phyloP scores from a whole-genome alignment of 2,113 vertebrate species.

The Rafetus swinhoei region DNA sequence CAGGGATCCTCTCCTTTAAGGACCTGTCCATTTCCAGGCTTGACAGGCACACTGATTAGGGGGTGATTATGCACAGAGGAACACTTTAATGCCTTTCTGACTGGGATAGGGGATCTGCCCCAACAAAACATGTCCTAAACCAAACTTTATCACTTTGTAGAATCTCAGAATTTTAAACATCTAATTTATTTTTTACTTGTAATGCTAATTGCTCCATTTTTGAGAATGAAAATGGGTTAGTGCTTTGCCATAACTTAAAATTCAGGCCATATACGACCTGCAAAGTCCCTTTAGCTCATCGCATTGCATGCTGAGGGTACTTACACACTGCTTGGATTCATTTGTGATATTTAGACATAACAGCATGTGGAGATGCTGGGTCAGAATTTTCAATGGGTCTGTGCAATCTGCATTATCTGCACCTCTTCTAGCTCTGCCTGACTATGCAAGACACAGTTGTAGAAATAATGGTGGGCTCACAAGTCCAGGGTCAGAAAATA shows the following conservation, averaged over 20 bases:
- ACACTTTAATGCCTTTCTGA: too few species aligned
- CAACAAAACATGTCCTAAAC: too few species aligned
- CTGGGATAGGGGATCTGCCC: too few species aligned
- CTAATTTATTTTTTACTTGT: neutral
- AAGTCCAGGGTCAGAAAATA: neutral
- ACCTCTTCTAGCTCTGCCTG: neutral
- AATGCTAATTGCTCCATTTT: neutral
- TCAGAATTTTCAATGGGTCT: neutral
- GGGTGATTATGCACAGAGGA: too few species aligned
- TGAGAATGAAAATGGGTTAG: slow-evolving; percentile 24
- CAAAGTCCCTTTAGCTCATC: neutral
- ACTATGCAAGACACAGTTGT: neutral
- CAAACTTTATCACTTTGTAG: neutral
- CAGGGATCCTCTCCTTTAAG: too few species aligned
- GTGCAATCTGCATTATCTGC: neutral
- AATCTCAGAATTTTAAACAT: neutral
- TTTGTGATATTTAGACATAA: neutral
- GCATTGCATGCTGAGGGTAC: neutral
- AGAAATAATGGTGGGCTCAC: neutral
- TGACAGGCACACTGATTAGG: too few species aligned
- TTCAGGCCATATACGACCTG: neutral
- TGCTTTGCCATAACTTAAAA: neutral
- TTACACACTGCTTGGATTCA: neutral
- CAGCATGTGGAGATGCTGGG: neutral
- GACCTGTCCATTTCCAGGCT: too few species aligned